phyloP scores from a whole-genome alignment of 2,888 invertebrate genomes.

The Cylloceria caligata region DNA sequence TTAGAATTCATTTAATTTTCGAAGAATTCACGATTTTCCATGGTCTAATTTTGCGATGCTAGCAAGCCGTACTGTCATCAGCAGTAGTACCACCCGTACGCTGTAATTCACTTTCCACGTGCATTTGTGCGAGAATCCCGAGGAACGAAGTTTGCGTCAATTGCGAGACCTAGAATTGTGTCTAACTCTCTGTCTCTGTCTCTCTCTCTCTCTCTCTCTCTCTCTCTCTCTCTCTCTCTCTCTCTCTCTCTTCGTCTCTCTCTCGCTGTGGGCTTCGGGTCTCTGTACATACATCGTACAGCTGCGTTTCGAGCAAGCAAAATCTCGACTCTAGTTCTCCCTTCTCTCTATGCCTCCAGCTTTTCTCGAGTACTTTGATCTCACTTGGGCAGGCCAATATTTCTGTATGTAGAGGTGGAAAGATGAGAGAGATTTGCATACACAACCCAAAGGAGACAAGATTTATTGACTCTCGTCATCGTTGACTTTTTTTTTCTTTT shows the following conservation, averaged over 20 bases:
- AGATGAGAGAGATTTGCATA: constrained; percentile 8
- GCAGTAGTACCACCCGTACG: constrained; percentile 1
- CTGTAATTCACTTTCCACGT: constrained; percentile 29
- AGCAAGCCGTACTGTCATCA: background rate
- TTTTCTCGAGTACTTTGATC: constrained; percentile 33
- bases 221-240: background rate
- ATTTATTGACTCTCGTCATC: constrained; percentile 22
- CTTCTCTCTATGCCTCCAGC: constrained; percentile 1
- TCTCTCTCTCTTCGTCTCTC: too few species aligned
- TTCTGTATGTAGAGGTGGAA: background rate
- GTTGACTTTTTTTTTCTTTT: constrained; percentile 1
- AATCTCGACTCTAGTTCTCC: constrained; percentile 24
- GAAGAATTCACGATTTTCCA: constrained; percentile 36
- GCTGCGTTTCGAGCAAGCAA: constrained; percentile 27
- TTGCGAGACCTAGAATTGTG: constrained; percentile 30
- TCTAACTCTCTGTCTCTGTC: constrained; percentile 2
- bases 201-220: background rate
- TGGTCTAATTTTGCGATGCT: constrained; percentile 19
- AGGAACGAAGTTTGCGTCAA: constrained; percentile 44
- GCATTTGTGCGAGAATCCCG: constrained; percentile 26
- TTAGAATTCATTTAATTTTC: constrained; percentile 46
- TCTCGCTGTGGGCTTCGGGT: background rate
- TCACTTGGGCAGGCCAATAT: constrained; percentile 32
- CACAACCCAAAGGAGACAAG: constrained; percentile 5
- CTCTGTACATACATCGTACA: constrained; percentile 24